Conservation (phyloP, 2,888 invertebrate genomes). For the Lithophane ornitopus region DNA sequence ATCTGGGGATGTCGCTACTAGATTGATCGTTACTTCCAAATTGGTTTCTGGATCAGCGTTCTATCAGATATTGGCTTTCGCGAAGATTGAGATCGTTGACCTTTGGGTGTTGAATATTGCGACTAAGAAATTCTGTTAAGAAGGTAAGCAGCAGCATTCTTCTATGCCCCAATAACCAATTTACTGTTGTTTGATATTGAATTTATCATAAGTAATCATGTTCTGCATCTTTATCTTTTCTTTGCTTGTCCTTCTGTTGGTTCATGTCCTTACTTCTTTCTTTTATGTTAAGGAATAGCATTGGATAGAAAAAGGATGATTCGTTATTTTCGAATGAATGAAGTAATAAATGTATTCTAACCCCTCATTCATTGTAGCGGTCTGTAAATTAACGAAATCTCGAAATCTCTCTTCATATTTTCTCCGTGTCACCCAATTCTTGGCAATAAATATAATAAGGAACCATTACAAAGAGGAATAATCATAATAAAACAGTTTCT, state of each 20-base stretch:
- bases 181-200: constrained; percentile 23
- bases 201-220: constrained; percentile 30
- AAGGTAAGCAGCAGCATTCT: constrained; percentile 46
- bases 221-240: constrained; percentile 17
- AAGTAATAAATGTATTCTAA: neutral
- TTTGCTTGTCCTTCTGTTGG: constrained; percentile 29
- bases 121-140: constrained; percentile 17
- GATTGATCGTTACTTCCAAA: constrained; percentile 43
- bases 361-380: neutral
- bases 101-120: constrained; percentile 43
- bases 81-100: constrained; percentile 25
- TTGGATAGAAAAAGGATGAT: neutral
- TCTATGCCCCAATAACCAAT: constrained; percentile 50
- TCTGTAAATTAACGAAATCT: neutral
- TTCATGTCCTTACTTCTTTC: constrained; percentile 1
- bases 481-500: constrained; percentile 63
- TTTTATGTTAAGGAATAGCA: neutral
- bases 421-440: neutral
- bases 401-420: constrained; percentile 10
- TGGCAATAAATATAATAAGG: constrained; percentile 35
- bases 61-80: constrained; percentile 38
- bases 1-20: constrained; percentile 34
- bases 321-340: neutral
- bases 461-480: constrained; percentile 43
- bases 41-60: constrained; percentile 37